A percentile compares a stretch with the other conserved stretches of the same genome.
Conservation (phyloP, 2,888 invertebrate species). For the Ferdinandea cuprea region DNA sequence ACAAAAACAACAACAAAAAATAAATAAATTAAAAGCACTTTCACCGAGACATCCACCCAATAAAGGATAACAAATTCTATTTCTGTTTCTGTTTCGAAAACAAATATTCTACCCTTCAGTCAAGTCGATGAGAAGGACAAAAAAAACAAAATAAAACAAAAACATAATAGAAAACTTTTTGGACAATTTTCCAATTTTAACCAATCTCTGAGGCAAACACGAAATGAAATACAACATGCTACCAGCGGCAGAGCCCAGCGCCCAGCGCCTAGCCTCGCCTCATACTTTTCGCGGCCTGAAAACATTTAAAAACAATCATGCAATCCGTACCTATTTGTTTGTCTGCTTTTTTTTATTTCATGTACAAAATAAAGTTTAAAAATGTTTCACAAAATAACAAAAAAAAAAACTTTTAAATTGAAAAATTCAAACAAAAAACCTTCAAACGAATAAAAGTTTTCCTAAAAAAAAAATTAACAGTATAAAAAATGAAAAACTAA, state of each 20-base stretch:
- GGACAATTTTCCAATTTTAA: conserved; percentile 52
- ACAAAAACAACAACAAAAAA: no score
- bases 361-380: conserved; percentile 48
- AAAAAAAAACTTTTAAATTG: conserved; percentile 59
- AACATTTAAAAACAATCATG: conserved; percentile 65
- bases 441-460: conserved; percentile 44
- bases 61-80: conserved; percentile 7
- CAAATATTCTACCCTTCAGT: conserved; percentile 40
- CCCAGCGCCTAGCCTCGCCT: no score
- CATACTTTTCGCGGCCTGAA: not conserved
- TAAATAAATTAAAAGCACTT: conserved; percentile 41
- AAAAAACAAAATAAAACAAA: conserved; percentile 27
- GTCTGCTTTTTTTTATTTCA: conserved; percentile 10
- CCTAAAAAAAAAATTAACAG: conserved; percentile 9
- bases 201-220: conserved; percentile 61
- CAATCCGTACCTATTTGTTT: conserved; percentile 44
- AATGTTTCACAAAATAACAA: conserved; percentile 25
- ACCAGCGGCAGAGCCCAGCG: not conserved
- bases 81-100: conserved; percentile 19
- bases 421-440: conserved; percentile 57
- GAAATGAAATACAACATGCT: conserved; percentile 33
- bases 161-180: conserved; percentile 26
- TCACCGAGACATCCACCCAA: not conserved
- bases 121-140: conserved; percentile 25
- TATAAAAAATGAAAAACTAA: conserved; percentile 28